A percentile compares a stretch with the other conserved stretches of the same genome.
Evolutionary conservation across 2,113 vertebrate species (phyloP).

Genomic region (Meriones unguiculatus): DNA sequence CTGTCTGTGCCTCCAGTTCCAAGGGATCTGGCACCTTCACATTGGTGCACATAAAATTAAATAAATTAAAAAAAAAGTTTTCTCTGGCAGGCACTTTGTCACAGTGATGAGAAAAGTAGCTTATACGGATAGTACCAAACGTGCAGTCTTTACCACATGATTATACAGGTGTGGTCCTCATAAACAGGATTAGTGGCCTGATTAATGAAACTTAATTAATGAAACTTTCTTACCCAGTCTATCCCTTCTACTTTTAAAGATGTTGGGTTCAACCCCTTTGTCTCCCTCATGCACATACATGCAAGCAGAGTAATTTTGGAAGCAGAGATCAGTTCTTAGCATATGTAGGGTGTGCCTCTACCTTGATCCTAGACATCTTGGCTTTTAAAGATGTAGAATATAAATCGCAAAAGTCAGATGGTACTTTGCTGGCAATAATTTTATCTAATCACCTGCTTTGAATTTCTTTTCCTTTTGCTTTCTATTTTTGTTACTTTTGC

Average conservation of each 20-base stretch:
- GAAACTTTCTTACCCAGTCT: not conserved
- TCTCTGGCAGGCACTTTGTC: not conserved
- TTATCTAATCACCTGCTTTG: not conserved
- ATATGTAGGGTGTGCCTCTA: not conserved
- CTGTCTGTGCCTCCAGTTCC: no score
- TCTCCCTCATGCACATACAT: accelerated
- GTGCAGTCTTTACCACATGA: not conserved
- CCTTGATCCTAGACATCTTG: not conserved
- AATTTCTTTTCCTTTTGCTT: not conserved
- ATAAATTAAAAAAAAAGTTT: no score
- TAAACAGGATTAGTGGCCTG: not conserved
- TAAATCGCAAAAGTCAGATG: not conserved
- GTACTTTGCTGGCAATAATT: not conserved
- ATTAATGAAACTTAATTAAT: not conserved
- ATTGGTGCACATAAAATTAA: no score
- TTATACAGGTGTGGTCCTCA: not conserved
- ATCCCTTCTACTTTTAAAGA: not conserved
- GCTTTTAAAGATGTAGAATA: not conserved
- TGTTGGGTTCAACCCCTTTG: not conserved
- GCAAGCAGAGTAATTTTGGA: not conserved
- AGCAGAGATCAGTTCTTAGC: not conserved
- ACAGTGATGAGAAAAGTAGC: not conserved
- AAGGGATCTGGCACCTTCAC: no score
- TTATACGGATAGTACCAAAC: not conserved
- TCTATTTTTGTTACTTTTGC: not conserved